Base-by-base conservation (phyloP, 1,140 invertebrate species). In the Pararge aegeria region DNA sequence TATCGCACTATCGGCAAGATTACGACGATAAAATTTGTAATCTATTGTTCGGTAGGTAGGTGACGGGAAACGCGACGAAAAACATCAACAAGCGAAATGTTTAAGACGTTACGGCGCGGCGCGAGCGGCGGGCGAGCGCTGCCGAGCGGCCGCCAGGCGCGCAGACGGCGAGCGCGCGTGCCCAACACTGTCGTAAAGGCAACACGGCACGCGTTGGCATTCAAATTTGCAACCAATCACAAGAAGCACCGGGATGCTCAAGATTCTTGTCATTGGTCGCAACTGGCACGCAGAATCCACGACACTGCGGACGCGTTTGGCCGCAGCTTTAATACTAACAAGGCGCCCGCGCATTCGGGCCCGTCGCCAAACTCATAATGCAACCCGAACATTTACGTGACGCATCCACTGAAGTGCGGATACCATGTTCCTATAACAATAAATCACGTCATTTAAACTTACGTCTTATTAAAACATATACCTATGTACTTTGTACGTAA, bases 1-100 rank as follows among this genome's bases (percentile, higher is more conserved):
- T n/a, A 7, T 24, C 61, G 68, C 42, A 42, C 50, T 66, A 70
- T 68, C 57, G 61, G 53, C 44, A 51, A 73, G 72, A 78, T 72
- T 75, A 70, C 63, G 54, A 42, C 58, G 64, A 76, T 75, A 68
- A 68, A n/a, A 67, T 68, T 65, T 73, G 61, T 74, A 75, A 75
- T 73, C 58, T 69, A 62, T 38, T 44, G 27, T 49, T 38, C 53
- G 56, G 61, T 54, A 55, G 48, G 54, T 52, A 58, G 38, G 56
- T 49, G 62, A 67, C 63, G 64, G 70, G 54, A 58, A 66, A 38
- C 52, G 64, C 50, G 40, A 48, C 61, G 53, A 54, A 59, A 63
- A 71, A 65, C 54, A 66, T 62, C 24, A 38, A 16, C 55, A 30
- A 15, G 30, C 29, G 16, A 30, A 10, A 7, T 50, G 49, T 16